Evolutionary conservation across 2,888 invertebrate species (phyloP), one percentile per base, ranked within the genome.

Genomic region (Endotricha flammealis): DNA sequence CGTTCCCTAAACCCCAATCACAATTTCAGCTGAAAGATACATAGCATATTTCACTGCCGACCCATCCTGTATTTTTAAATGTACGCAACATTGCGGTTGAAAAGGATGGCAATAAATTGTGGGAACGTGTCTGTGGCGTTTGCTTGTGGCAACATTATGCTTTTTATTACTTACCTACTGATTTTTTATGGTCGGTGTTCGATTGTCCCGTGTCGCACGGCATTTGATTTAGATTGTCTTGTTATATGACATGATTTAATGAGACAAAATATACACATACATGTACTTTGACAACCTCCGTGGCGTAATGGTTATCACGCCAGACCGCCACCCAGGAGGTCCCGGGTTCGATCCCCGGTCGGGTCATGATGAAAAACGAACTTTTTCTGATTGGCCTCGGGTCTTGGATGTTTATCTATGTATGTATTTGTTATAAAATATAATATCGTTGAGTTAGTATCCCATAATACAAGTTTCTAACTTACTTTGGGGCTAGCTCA

Each of bases 1-100:
- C 56, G 75, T 59, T 74, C 81, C 78, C 80, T 62, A 62, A 73
- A 62, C 76, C 74, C 79, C 73, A 80, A 81, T 81, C 82, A 79
- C 72, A 76, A 76, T 73, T 76, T 74, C 55, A 57, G 57, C 61
- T 55, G 59, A 68, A 66, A 71, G 74, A 77, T 75, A 70, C 75
- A 69, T 65, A 68, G 66, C 69, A 75, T 77, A 78, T 75, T 73
- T 74, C 65, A 72, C 62, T 60, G 39, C 38, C 47, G 42, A 43
- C 47, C 53, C 50, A 20, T 57, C 57, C 57, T 46, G 53, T 56
- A 50, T 57, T 61, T 60, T 63, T 53, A 58, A 68, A 71, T 62
- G 57, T 64, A 64, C 50, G 57, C 55, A 61, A 58, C 57, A 60
- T 62, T 57, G 60, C 50, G 71, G 70, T 65, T 59, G 56, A 42